Evolutionary conservation across 2,797 vertebrate species (phyloP), one percentile per base, ranked within the genome.

Genomic region (Rachycentron canadum): DNA sequence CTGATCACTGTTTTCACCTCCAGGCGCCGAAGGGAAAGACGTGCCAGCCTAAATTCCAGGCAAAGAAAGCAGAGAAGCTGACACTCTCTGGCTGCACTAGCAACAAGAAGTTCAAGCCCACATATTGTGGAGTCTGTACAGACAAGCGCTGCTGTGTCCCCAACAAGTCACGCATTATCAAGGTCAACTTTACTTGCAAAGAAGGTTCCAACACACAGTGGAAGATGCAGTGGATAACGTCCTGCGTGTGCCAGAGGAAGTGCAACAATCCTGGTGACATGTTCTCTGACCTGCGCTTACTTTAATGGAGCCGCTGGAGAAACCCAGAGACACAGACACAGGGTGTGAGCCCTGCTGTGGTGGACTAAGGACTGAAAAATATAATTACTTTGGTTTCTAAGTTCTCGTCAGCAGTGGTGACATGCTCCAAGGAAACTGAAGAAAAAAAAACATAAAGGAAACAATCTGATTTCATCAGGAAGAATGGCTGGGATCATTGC

Each of bases 211-310:
- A 69, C 19, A 94, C 96, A 28, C 93, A 92, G 71, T 99, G 98
- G 98, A 97, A 96, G 93, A 97, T 99, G 97, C 96, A 97, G 91
- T 99, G 97, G 98, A 95, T 99, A 84, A 97, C 91, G 0, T 98
- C 98, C 0, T 99, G 98, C 0, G 96, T 97, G 71, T 99, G 98
- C 77, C 97, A 98, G 84, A 96, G 90, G 91, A 94, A 92, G 43
- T 99, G 98, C 85, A 94, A 58, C 34, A 91, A 96, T 67, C 96
- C 96, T 0, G 95, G 91, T 30, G 96, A 99, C 87, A 88, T 97
- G 87, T 99, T 99, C 91, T 95, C 97, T 19, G 96, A 99, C 53
- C 95, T 99, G 58, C 93, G 86, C 73, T 86, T 98, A 65, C 92
- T 98, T 58, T 97, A 94, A 90, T 0, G 43, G 76, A 62, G 19